Evolutionary conservation across 2,797 vertebrate species (phyloP).

Genomic region (Smutsia temminckii): DNA sequence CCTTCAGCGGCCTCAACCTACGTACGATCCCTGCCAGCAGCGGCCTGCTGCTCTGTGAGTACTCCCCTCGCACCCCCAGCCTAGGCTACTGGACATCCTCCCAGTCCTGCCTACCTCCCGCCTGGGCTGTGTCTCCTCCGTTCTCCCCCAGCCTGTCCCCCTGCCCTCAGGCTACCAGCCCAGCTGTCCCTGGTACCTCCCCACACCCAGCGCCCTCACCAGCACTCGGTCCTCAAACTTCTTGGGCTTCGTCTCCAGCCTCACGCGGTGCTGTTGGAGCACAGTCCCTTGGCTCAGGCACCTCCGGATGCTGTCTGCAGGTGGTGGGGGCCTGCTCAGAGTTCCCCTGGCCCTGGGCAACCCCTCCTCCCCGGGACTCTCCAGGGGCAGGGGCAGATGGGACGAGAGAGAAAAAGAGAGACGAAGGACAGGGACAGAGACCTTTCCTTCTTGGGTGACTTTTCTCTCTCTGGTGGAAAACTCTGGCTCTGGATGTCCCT

Average conservation of each 20-base stretch:
- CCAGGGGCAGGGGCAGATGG: neutral
- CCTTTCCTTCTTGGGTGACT: conserved; percentile 25
- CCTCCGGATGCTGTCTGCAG: conserved; percentile 92
- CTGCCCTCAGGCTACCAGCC: neutral
- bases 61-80: neutral
- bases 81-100: neutral
- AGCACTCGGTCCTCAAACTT: conserved; percentile 93
- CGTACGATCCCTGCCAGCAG: neutral
- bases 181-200: neutral
- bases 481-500: conserved; percentile 13
- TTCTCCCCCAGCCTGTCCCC: neutral
- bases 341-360: neutral
- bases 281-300: conserved; percentile 90
- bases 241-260: conserved; percentile 91
- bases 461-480: conserved; percentile 45
- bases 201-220: conserved; percentile 84
- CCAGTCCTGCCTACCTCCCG: neutral
- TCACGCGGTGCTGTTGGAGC: conserved; percentile 91
- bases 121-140: neutral
- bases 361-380: neutral
- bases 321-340: conserved; percentile 45
- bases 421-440: neutral
- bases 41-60: neutral
- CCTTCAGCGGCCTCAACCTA: neutral
- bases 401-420: conserved; percentile 25